A percentile compares a stretch with the other conserved stretches of the same genome.
Conservation (phyloP, 2,113 vertebrate genomes). For the Parus major region DNA sequence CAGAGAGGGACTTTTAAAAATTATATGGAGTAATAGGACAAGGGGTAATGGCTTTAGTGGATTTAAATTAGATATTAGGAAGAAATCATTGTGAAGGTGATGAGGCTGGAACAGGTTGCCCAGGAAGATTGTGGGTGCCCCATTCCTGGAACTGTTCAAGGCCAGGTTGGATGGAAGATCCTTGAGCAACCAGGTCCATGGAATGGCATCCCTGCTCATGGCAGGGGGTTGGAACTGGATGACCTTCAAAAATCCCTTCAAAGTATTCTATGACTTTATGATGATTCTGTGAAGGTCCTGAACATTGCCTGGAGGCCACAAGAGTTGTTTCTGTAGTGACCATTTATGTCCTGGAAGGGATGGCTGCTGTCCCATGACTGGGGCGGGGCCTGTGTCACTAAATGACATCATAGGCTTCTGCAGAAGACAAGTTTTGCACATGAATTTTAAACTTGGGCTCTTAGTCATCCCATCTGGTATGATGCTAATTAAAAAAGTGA, state of each 20-base stretch:
- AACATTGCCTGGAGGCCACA: not conserved
- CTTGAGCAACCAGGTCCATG: not conserved
- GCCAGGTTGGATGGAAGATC: not conserved
- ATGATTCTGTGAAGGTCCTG: not conserved
- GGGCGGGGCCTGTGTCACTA: rapidly evolving
- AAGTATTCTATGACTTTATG: not conserved
- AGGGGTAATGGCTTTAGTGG: not conserved
- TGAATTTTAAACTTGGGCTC: not conserved
- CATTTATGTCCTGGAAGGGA: not conserved
- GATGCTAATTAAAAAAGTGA: slow-evolving; percentile 43
- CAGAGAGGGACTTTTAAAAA: not conserved
- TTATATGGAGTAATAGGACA: rapidly evolving
- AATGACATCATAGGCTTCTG: not conserved
- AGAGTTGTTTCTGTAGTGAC: not conserved
- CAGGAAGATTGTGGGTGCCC: not conserved
- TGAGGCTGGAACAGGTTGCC: not conserved
- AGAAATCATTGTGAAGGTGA: not conserved
- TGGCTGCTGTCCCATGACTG: rapidly evolving
- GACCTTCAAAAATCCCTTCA: not conserved
- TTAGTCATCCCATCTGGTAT: slow-evolving; percentile 52
- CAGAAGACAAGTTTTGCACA: not conserved
- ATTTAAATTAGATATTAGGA: not conserved
- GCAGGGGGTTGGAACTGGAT: not conserved
- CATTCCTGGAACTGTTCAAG: not conserved
- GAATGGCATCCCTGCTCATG: not conserved